A percentile compares a stretch with the other conserved stretches of the same genome.
Evolutionary conservation across 2,888 invertebrate genomes (phyloP).

Genomic region (Erebia ligea): DNA sequence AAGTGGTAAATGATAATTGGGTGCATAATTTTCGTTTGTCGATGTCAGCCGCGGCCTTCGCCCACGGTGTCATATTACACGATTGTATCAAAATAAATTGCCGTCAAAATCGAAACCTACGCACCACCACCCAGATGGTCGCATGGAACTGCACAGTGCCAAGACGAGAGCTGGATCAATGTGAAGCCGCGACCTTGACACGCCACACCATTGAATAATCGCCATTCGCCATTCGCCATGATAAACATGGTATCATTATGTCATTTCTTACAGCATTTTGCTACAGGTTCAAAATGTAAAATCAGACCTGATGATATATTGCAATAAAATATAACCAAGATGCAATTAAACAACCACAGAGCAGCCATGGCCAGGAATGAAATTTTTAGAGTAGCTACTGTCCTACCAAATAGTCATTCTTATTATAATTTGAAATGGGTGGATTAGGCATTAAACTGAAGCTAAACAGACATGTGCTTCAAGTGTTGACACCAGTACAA

Average conservation of each 20-base stretch:
- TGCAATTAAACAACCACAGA: neutral
- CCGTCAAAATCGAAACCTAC: slow-evolving; percentile 22
- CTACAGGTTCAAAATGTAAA: neutral
- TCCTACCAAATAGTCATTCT: neutral
- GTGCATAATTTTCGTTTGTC: slow-evolving; percentile 21
- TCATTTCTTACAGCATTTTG: slow-evolving; percentile 8
- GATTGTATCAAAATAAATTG: slow-evolving; percentile 28
- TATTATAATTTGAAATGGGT: too few relatives aligned
- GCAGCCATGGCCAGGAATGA: neutral
- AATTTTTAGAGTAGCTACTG: neutral
- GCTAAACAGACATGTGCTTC: too few relatives aligned
- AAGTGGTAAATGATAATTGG: slow-evolving; percentile 67
- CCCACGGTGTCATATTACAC: slow-evolving; percentile 46
- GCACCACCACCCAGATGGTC: slow-evolving; percentile 12
- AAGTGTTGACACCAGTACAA: too few relatives aligned
- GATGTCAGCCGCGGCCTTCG: slow-evolving; percentile 23
- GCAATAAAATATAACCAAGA: neutral
- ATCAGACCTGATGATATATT: neutral
- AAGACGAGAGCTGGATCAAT: slow-evolving; percentile 26
- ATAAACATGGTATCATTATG: slow-evolving; percentile 23
- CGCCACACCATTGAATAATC: slow-evolving; percentile 16
- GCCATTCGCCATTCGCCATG: slow-evolving; percentile 10
- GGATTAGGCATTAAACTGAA: too few relatives aligned
- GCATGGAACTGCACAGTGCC: slow-evolving; percentile 4
- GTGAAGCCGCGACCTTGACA: slow-evolving; percentile 34